Conservation (phyloP, 2,797 vertebrate genomes). For the Bucorvus abyssinicus region DNA sequence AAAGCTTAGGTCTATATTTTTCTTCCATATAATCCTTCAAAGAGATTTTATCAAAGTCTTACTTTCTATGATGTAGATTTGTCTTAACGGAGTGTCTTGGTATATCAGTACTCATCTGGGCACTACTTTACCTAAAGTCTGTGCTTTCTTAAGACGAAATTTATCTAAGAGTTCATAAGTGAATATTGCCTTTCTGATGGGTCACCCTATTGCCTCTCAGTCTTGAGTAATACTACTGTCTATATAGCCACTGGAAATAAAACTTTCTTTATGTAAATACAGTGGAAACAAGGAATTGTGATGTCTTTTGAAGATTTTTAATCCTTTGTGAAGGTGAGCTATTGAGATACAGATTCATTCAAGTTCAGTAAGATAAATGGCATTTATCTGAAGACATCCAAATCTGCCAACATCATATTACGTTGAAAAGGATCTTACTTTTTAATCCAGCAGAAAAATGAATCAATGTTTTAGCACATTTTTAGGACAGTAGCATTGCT, state of each 20-base stretch:
- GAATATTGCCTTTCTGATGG: background rate
- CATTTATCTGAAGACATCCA: background rate
- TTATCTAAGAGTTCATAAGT: background rate
- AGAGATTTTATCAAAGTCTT: background rate
- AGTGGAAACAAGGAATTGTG: background rate
- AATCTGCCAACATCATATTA: background rate
- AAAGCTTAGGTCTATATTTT: background rate
- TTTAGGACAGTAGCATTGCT: background rate
- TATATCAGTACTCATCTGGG: background rate
- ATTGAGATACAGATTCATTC: background rate
- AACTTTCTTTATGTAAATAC: background rate
- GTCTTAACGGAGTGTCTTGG: background rate
- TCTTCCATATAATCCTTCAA: background rate
- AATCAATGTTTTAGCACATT: background rate
- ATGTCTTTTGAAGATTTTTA: background rate
- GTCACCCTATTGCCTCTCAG: background rate
- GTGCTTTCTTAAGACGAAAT: background rate
- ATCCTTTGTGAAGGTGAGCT: background rate
- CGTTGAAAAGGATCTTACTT: background rate
- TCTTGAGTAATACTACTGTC: background rate
- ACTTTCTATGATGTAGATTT: background rate
- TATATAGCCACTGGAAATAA: background rate
- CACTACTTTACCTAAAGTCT: background rate
- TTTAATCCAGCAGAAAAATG: background rate
- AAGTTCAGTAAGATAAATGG: background rate